Evolutionary conservation across 2,113 vertebrate genomes (phyloP).

Genomic region (Pao palembangensis): DNA sequence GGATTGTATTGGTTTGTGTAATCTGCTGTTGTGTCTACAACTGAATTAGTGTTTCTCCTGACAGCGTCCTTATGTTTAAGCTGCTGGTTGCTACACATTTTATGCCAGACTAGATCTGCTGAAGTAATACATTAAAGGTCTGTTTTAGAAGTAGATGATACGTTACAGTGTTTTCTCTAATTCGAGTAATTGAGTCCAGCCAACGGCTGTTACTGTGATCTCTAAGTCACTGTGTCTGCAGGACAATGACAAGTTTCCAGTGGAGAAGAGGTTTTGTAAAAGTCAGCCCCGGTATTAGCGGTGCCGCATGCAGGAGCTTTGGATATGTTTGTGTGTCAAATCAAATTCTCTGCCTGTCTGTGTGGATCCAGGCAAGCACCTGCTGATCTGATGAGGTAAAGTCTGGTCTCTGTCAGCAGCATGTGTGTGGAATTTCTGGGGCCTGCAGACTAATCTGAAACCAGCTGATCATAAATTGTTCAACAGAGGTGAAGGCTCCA

Average conservation of each 20-base stretch:
- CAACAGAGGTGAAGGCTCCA: conserved; percentile 43
- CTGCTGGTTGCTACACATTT: no score
- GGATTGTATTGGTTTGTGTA: no score
- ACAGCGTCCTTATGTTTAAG: no score
- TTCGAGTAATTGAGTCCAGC: conserved; percentile 69
- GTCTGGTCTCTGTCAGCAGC: conserved; percentile 50
- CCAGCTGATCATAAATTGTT: conserved; percentile 62
- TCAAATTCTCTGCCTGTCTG: conserved; percentile 25
- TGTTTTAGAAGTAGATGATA: no score
- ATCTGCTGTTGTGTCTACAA: no score
- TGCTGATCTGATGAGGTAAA: conserved; percentile 61
- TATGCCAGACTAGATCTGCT: conserved; percentile 6
- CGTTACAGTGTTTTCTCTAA: conserved; percentile 40
- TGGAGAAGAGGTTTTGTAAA: conserved; percentile 7
- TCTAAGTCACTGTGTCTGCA: conserved; percentile 27
- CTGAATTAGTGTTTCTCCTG: no score
- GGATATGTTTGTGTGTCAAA: background rate
- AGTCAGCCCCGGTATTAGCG: background rate
- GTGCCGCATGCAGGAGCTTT: conserved; percentile 1
- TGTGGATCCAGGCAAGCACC: conserved; percentile 46
- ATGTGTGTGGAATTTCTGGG: conserved; percentile 53
- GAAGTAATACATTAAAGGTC: background rate
- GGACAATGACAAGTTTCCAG: conserved; percentile 28
- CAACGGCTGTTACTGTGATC: conserved; percentile 30
- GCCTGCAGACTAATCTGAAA: conserved; percentile 54